Evolutionary conservation across 1,140 invertebrate species (phyloP), one percentile per base, ranked within the genome.

Genomic region (Drosophila setifemur): DNA sequence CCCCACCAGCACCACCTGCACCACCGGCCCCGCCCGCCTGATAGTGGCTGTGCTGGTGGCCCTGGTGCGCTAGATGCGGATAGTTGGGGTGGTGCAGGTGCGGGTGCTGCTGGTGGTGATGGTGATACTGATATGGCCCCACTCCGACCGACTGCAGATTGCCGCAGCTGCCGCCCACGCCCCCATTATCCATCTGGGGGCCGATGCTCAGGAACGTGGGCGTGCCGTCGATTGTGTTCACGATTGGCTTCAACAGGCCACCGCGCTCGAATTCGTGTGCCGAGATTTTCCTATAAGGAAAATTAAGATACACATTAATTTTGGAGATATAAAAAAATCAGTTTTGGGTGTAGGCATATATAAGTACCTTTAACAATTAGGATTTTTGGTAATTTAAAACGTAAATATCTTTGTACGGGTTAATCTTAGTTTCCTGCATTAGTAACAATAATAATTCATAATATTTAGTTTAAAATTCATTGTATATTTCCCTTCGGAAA

Each of bases 221-320:
- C 4, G 96, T 96, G 0, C 97, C 97, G 87, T 98, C 97, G 19
- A 97, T 95, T 2, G 96, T 97, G 55, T 95, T 96, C 37, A 98
- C 95, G 89, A 98, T 96, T 37, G 97, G 97, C 89, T 97, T 97
- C 31, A 98, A 90, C 4, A 97, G 92, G 31, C 97, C 97, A 1
- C 97, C 96, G 2, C 96, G 93, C 90, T 98, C 97, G 90, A 98
- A 98, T 89, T 98, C 97, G 91, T 98, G 97, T 6, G 97, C 97
- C 2, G 97, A 98, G 82, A 98, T 98, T 92, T 98, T 98, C 50
- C 97, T 93, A 77, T n/a, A n/a, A n/a, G n/a, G 6, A n/a, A 48
- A 29, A 21, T 16, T 50, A 31, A 28, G 2, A 28, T 12, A 1
- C 7, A 45, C 14, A 39, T 31, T 11, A 2, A 19, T 21, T 16